Percentiles rank a stretch among this genome's conserved stretches.
phyloP scores from a whole-genome alignment of 2,888 invertebrate genomes.

The Autographa gamma region DNA sequence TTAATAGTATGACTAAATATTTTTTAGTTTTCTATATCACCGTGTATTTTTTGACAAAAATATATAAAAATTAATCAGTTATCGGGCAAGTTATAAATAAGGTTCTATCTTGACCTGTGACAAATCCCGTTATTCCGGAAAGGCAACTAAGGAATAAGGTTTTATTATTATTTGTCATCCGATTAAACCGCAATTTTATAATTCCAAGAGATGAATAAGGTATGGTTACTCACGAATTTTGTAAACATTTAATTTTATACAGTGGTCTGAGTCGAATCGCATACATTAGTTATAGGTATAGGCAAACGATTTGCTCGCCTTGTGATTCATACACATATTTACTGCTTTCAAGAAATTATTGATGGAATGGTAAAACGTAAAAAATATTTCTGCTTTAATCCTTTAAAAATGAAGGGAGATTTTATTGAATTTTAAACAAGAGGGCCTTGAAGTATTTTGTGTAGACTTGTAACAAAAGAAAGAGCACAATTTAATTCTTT shows the following conservation, averaged over 20 bases:
- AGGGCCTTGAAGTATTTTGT: not conserved
- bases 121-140: not conserved
- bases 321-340: conserved; percentile 67
- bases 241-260: conserved; percentile 73
- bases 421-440: not conserved
- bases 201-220: conserved; percentile 63
- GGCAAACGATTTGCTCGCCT: conserved; percentile 65
- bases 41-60: not conserved
- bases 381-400: conserved; percentile 44
- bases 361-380: conserved; percentile 53
- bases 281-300: conserved; percentile 63
- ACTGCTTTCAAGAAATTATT: conserved; percentile 64
- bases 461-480: not conserved
- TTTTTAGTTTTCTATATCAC: too few relatives aligned
- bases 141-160: not conserved
- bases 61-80: not conserved
- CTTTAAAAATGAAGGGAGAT: conserved; percentile 12
- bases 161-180: conserved; percentile 12
- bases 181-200: conserved; percentile 30
- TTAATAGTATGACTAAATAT: not conserved
- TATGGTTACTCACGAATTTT: conserved; percentile 68
- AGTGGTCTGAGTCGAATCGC: conserved; percentile 65
- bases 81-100: not conserved
- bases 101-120: not conserved
- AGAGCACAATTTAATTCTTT: not conserved